phyloP scores from a whole-genome alignment of 2,888 invertebrate species.

The Phragmatobia fuliginosa region DNA sequence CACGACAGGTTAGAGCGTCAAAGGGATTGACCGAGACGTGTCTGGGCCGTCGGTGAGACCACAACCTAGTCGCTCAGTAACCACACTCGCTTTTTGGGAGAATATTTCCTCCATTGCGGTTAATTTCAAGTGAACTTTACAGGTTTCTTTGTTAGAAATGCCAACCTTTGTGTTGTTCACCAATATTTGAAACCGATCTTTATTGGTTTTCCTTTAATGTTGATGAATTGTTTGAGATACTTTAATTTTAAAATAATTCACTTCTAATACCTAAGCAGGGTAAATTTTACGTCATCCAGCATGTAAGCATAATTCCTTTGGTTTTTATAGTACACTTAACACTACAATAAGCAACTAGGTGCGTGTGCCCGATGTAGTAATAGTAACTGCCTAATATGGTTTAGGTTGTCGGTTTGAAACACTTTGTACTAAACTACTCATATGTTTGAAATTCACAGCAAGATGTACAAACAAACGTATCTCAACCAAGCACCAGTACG shows the following conservation, averaged over 20 bases:
- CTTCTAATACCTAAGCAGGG: background rate
- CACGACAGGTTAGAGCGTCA: conserved; percentile 71
- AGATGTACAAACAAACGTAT: conserved; percentile 42
- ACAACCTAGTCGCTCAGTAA: conserved; percentile 69
- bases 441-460: conserved; percentile 8
- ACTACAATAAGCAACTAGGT: background rate
- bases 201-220: conserved; percentile 31
- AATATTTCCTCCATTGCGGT: conserved; percentile 58
- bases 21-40: conserved; percentile 79
- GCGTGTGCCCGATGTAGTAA: background rate
- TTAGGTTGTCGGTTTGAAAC: background rate
- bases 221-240: conserved; percentile 14
- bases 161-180: conserved; percentile 37
- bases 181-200: conserved; percentile 30
- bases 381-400: background rate
- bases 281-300: background rate
- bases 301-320: background rate
- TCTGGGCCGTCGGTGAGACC: conserved; percentile 66
- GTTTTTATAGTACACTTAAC: background rate
- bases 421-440: background rate
- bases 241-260: background rate
- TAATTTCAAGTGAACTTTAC: conserved; percentile 49
- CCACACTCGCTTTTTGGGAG: conserved; percentile 65
- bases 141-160: conserved; percentile 41
- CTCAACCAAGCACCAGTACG: conserved; percentile 39